A percentile compares a stretch with the other conserved stretches of the same genome.
phyloP scores from a whole-genome alignment of 2,797 vertebrate genomes.

The Poliocrania exsul region DNA sequence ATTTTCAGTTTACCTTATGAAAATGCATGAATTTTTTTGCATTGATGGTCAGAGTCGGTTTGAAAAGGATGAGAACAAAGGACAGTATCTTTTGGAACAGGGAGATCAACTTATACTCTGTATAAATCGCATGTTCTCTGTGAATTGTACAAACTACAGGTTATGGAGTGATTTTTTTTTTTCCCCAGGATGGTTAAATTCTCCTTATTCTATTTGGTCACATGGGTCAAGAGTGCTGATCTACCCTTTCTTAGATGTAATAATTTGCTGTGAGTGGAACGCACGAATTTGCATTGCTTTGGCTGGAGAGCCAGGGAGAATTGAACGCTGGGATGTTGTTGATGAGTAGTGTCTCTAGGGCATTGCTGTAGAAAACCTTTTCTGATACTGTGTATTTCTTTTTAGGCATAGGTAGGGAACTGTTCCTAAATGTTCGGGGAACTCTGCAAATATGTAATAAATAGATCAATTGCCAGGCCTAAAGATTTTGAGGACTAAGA shows the following conservation, averaged over 20 bases:
- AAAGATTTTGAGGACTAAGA: not conserved
- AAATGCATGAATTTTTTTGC: not conserved
- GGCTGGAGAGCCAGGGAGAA: not conserved
- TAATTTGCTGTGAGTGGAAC: not conserved
- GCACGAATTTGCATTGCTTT: not conserved
- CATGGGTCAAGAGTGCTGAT: not conserved
- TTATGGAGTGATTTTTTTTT: not conserved
- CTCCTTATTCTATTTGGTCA: not conserved
- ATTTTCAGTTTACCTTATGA: not conserved
- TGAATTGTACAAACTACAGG: not conserved
- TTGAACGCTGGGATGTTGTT: not conserved
- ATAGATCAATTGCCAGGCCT: not conserved
- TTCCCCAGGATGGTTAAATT: not conserved
- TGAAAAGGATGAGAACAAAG: not conserved
- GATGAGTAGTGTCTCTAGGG: not conserved
- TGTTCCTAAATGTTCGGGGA: not conserved
- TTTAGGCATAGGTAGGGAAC: not conserved
- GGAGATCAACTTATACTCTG: not conserved
- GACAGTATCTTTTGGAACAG: not conserved
- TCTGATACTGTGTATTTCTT: not conserved
- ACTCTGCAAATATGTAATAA: not conserved
- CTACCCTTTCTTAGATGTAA: not conserved
- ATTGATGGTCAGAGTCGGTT: not conserved
- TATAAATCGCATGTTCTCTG: not conserved
- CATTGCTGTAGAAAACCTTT: not conserved